A percentile compares a stretch with the other conserved stretches of the same genome.
Evolutionary conservation across 2,113 vertebrate genomes (phyloP).

Genomic region (Cranoglanis bouderius): DNA sequence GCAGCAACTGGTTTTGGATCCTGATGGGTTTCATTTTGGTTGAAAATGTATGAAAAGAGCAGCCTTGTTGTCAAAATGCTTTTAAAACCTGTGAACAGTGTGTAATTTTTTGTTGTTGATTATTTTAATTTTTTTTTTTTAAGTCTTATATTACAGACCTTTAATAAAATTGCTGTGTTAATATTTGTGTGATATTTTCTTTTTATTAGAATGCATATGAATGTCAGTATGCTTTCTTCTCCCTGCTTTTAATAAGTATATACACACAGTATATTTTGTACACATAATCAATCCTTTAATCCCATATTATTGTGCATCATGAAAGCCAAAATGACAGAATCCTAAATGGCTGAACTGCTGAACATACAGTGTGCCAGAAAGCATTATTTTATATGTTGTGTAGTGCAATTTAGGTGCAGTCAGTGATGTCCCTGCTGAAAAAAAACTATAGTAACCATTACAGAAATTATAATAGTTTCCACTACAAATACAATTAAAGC

Average conservation of each 20-base stretch:
- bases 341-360: background rate
- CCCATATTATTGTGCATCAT: background rate
- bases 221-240: background rate
- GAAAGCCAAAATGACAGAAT: background rate
- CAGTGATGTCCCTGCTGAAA: no score
- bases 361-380: background rate
- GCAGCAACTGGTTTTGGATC: background rate
- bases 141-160: conserved; percentile 12
- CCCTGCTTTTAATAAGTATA: background rate
- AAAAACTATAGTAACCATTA: no score
- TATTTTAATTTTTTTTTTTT: no score
- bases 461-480: no score
- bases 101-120: background rate
- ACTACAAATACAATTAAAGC: no score
- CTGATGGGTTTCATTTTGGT: background rate
- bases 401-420: background rate
- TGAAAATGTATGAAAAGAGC: background rate
- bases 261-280: background rate
- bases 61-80: background rate
- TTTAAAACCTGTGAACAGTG: background rate
- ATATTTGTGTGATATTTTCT: background rate
- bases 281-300: background rate
- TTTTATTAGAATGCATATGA: background rate
- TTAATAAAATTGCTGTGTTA: background rate
- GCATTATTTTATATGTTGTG: background rate